Conservation (phyloP, 2,797 vertebrate species). For the Smutsia gigantea region DNA sequence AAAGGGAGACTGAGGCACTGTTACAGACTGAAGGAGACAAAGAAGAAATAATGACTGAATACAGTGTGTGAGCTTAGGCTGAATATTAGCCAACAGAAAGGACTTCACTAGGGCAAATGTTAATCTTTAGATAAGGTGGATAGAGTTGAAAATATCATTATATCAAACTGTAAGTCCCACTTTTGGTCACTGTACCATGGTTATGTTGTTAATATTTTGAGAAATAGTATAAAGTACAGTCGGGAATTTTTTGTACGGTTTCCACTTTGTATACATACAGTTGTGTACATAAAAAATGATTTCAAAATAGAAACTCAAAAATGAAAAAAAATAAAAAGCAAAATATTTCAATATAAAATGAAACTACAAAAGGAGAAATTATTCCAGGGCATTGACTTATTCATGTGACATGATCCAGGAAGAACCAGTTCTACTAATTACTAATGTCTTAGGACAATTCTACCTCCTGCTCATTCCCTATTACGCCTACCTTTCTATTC, state of each 20-base stretch:
- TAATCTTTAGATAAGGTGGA: not conserved
- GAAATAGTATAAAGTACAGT: not conserved
- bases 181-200: not conserved
- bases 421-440: not conserved
- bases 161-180: not conserved
- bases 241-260: not conserved
- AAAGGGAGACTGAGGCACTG: not conserved
- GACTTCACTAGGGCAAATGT: not conserved
- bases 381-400: not conserved
- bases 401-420: not conserved
- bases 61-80: not conserved
- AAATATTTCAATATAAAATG: not conserved
- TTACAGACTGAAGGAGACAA: not conserved
- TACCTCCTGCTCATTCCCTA: not conserved
- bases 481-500: not conserved
- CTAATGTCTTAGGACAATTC: not conserved
- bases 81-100: not conserved
- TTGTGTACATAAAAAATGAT: not conserved
- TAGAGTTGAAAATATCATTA: not conserved
- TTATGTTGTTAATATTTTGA: not conserved
- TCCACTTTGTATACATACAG: not conserved
- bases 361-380: not conserved
- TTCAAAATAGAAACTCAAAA: not conserved
- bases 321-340: not conserved
- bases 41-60: not conserved